These are phyloP conservation scores for Ericerus pela DNA, from an alignment of 1,140 invertebrate genomes.

Conservation along the genomic window DNA sequence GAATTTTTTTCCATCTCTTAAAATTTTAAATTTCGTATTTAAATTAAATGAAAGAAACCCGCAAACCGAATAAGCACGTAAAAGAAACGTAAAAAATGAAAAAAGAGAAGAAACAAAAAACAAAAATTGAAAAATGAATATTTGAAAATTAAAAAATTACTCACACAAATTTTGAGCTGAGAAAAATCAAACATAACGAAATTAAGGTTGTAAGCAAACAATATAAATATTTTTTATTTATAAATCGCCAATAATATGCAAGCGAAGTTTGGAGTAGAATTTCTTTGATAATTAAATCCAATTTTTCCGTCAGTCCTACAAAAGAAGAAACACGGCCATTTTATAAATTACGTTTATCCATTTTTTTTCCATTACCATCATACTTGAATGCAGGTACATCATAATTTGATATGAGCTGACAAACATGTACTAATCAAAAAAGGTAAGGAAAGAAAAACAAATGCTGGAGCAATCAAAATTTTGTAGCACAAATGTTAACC, in stretches of 20 bases:
- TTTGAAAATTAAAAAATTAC: slow-evolving; percentile 1
- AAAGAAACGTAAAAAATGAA: too few relatives aligned
- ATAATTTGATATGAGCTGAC: too few relatives aligned
- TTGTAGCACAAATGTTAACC: too few relatives aligned
- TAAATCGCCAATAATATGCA: slow-evolving; percentile 11
- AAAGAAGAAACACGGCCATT: slow-evolving; percentile 5
- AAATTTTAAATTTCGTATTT: too few relatives aligned
- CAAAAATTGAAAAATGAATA: neutral
- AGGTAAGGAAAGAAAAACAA: too few relatives aligned
- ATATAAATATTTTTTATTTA: too few relatives aligned
- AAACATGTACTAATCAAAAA: too few relatives aligned
- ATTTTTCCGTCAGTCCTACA: slow-evolving; percentile 7
- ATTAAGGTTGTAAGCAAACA: slow-evolving; percentile 7
- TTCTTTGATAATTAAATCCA: neutral
- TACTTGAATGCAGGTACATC: too few relatives aligned
- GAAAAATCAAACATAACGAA: slow-evolving; percentile 6
- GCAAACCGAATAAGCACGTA: neutral
- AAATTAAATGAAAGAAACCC: too few relatives aligned
- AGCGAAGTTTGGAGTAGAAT: neutral
- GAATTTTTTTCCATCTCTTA: too few relatives aligned
- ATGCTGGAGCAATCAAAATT: too few relatives aligned
- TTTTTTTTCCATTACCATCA: neutral
- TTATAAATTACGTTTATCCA: neutral
- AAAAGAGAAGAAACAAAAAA: neutral
- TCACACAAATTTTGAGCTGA: slow-evolving; percentile 6